A percentile compares a stretch with the other conserved stretches of the same genome.
phyloP scores from a whole-genome alignment of 2,797 vertebrate species.

The Heterohyrax brucei region DNA sequence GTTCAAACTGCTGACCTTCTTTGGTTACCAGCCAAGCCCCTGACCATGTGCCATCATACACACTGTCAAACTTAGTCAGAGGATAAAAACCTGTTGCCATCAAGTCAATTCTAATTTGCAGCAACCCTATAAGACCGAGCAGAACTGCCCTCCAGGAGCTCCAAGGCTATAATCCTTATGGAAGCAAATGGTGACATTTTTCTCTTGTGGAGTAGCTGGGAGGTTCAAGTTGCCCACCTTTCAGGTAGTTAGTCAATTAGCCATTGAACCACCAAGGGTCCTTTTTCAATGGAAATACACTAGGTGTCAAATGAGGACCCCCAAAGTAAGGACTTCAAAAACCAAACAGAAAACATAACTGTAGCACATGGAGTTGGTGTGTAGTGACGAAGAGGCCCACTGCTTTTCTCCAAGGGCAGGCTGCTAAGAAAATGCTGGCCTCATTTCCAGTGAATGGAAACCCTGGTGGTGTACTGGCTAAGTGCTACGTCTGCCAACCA shows the following conservation, averaged over 20 bases:
- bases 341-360: neutral
- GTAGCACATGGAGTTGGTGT: neutral
- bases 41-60: too few relatives aligned
- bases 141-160: too few relatives aligned
- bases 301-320: neutral
- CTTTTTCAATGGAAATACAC: neutral
- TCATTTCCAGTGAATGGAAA: too few relatives aligned
- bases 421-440: neutral
- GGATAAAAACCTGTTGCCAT: too few relatives aligned
- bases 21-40: too few relatives aligned
- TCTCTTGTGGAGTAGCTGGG: neutral
- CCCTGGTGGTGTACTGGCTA: too few relatives aligned
- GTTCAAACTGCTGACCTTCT: too few relatives aligned
- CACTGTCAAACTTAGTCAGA: too few relatives aligned
- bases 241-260: neutral
- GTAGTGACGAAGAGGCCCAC: neutral
- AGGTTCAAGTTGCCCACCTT: neutral
- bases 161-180: too few relatives aligned
- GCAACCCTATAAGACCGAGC: too few relatives aligned
- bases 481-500: too few relatives aligned
- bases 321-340: slow-evolving; percentile 28
- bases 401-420: neutral
- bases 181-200: neutral
- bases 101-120: too few relatives aligned
- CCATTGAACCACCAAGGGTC: neutral